phyloP scores from a whole-genome alignment of 2,113 vertebrate genomes.

The Vidua chalybeata region DNA sequence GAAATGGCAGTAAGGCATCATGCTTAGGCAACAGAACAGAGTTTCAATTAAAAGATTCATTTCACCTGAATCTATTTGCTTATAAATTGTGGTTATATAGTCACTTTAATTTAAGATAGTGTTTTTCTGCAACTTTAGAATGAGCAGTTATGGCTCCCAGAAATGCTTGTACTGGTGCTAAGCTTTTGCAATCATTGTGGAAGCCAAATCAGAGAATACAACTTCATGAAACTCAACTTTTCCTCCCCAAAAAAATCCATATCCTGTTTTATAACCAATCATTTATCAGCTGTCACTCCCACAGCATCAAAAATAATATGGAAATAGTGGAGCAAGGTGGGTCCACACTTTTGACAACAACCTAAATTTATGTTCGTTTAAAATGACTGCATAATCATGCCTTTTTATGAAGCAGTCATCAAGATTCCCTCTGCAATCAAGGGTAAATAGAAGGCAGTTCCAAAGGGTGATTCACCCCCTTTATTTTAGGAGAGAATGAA shows the following conservation, averaged over 20 bases:
- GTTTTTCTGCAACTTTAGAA: neutral
- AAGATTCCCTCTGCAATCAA: slow-evolving; percentile 53
- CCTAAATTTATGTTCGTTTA: slow-evolving; percentile 14
- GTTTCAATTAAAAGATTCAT: neutral
- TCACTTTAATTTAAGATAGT: neutral
- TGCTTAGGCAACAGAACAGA: neutral
- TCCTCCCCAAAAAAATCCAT: accelerated
- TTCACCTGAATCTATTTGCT: neutral
- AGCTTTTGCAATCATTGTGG: neutral
- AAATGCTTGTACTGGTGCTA: neutral
- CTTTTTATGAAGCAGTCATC: slow-evolving; percentile 22
- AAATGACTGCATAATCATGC: slow-evolving; percentile 22
- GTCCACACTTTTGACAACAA: slow-evolving; percentile 4
- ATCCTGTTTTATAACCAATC: neutral
- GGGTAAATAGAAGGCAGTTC: slow-evolving; percentile 28
- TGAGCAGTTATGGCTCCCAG: neutral
- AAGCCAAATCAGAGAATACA: neutral
- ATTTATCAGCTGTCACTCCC: neutral
- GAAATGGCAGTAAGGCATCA: neutral
- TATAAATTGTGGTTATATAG: neutral
- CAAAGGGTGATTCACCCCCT: slow-evolving; percentile 39
- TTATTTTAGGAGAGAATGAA: slow-evolving; percentile 49
- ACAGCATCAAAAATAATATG: neutral
- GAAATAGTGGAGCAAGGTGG: neutral
- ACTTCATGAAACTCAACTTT: neutral